Conservation (phyloP, 2,797 vertebrate genomes). For the Tinamus major region DNA sequence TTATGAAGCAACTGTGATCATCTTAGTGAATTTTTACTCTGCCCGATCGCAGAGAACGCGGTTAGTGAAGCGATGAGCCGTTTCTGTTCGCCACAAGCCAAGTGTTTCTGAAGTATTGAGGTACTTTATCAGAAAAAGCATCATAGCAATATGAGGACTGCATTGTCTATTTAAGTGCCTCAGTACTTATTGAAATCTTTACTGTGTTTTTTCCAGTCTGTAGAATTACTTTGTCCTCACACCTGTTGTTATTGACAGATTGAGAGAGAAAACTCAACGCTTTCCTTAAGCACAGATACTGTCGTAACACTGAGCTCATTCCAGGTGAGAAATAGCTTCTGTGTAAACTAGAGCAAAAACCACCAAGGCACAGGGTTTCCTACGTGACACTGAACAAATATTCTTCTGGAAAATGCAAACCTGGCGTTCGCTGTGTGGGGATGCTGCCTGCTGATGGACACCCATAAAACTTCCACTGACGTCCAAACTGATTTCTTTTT, state of each 20-base stretch:
- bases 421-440: background rate
- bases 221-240: background rate
- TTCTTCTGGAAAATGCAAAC: background rate
- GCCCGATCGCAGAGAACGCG: background rate
- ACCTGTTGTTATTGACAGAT: background rate
- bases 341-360: background rate
- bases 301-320: background rate
- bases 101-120: background rate
- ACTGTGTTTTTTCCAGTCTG: background rate
- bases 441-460: background rate
- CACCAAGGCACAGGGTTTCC: background rate
- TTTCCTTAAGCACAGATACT: background rate
- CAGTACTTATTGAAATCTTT: background rate
- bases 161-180: background rate
- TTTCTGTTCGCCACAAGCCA: background rate
- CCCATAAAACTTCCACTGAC: background rate
- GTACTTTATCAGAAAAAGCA: background rate
- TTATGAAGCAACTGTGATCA: background rate
- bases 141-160: background rate
- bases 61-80: background rate
- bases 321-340: background rate
- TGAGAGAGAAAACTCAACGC: background rate
- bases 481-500: background rate
- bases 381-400: background rate
- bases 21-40: background rate